A percentile compares a stretch with the other conserved stretches of the same genome.
Evolutionary conservation across 2,888 invertebrate genomes (phyloP).

Genomic region (Caenorhabditis macrosperma): DNA sequence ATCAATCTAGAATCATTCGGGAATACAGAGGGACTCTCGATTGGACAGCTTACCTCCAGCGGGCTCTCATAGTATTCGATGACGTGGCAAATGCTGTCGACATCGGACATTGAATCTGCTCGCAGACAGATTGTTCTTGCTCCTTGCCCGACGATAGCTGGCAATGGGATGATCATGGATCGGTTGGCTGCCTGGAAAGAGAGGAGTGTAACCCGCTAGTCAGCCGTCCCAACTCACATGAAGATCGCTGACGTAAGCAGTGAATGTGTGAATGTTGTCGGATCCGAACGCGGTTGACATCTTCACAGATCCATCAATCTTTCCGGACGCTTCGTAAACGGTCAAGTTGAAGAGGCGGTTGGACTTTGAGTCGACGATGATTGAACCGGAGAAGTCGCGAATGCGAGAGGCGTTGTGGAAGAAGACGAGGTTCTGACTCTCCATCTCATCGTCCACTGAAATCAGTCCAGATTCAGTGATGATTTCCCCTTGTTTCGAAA

Average conservation of each 20-base stretch:
- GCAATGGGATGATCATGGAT: conserved; percentile 70
- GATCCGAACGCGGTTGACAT: conserved; percentile 65
- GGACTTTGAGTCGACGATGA: conserved; percentile 72
- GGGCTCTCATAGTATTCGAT: conserved; percentile 70
- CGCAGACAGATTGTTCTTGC: conserved; percentile 67
- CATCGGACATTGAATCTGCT: conserved; percentile 72
- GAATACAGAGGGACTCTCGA: background rate
- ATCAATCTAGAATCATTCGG: conserved; percentile 54
- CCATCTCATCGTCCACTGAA: conserved; percentile 64
- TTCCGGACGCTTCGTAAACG: conserved; percentile 74
- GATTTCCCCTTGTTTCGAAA: background rate
- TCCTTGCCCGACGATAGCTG: conserved; percentile 67
- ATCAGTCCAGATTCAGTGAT: background rate
- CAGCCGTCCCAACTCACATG: conserved; percentile 28
- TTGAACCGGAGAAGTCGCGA: conserved; percentile 74
- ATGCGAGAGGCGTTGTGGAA: conserved; percentile 77
- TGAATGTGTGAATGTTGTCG: conserved; percentile 73
- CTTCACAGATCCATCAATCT: conserved; percentile 71
- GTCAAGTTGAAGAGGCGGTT: conserved; percentile 76
- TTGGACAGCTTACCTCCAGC: conserved; percentile 54
- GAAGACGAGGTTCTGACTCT: conserved; percentile 69
- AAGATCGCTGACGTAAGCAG: conserved; percentile 74
- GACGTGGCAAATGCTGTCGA: conserved; percentile 70
- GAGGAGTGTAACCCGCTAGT: background rate
- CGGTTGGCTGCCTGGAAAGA: conserved; percentile 63